phyloP scores from a whole-genome alignment of 2,888 invertebrate species.

The Atethmia centrago region DNA sequence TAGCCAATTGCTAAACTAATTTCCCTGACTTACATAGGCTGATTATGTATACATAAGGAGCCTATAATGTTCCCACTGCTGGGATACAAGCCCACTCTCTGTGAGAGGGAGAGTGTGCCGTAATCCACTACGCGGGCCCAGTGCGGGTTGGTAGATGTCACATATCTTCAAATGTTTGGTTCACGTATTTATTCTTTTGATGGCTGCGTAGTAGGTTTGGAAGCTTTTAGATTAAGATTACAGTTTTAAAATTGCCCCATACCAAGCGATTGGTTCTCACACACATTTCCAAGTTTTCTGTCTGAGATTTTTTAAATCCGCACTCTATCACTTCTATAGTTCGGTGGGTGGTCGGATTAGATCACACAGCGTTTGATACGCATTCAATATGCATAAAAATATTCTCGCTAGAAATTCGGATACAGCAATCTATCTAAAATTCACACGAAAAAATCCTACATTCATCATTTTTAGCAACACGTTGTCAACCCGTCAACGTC shows the following conservation, averaged over 20 bases:
- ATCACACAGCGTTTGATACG: slow-evolving; percentile 15
- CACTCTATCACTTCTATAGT: not conserved
- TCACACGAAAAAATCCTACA: slow-evolving; percentile 49
- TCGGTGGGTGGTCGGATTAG: slow-evolving; percentile 10
- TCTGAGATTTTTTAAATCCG: slow-evolving; percentile 8
- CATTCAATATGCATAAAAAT: slow-evolving; percentile 55
- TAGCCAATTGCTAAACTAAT: too few relatives aligned
- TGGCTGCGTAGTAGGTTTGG: too few relatives aligned
- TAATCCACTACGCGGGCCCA: too few relatives aligned
- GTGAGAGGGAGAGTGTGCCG: too few relatives aligned
- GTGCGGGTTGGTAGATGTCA: too few relatives aligned
- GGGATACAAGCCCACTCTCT: too few relatives aligned
- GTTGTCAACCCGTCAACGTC: slow-evolving; percentile 63
- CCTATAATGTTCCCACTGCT: too few relatives aligned
- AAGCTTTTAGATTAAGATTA: not conserved
- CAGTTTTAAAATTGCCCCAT: not conserved
- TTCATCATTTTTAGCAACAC: slow-evolving; percentile 66
- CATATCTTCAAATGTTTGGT: too few relatives aligned
- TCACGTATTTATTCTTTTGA: too few relatives aligned
- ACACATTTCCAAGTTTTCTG: not conserved
- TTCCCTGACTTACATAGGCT: too few relatives aligned
- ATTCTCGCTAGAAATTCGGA: slow-evolving; percentile 34
- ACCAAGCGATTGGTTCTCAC: not conserved
- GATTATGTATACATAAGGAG: too few relatives aligned
- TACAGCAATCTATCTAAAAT: slow-evolving; percentile 57